Evolutionary conservation across 2,113 vertebrate genomes (phyloP), one percentile per base, ranked within the genome.

Genomic region (Thymallus thymallus): DNA sequence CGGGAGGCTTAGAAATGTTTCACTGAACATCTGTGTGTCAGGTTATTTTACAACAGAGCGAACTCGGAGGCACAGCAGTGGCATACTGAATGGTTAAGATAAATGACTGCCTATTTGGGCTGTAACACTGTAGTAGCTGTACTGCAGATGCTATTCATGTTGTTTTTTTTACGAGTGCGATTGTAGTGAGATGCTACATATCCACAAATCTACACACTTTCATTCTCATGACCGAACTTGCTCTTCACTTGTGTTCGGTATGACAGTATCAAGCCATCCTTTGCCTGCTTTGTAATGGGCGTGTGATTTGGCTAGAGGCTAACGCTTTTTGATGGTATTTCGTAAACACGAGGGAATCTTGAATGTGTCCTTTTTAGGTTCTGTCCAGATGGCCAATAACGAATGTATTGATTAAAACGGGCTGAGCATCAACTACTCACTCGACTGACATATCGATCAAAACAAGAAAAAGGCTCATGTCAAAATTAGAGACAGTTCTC

Each of bases 1-100:
- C 69, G 74, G 82, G 78, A 70, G 81, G 80, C 46, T 71, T 69
- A 80, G 75, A 88, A 85, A 88, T 87, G 76, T 86, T 85, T 87
- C 90, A 86, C 16, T 16, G 63, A 71, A 69, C 79, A 84, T 86
- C 78, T 84, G 71, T 72, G 70, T 74, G 73, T 58, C 75, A 81
- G 76, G 62, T 76, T 78, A 55, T 75, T 70, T 30, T 23, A 71
- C 69, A 73, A 61, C 70, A 60, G 61, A 75, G 69, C 29, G 7
- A 67, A 77, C 69, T 69, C 56, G 20, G 41, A 29, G 20, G 58
- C 76, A 41, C 32, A 0, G 45, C 32, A 0, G 32, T 26, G 71
- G 71, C 71, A 73, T 48, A 30, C 65, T 24, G 61, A 32, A 48
- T 29, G 24, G 10, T 45, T 26, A 46, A 26, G 35, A 46, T 61